Base-by-base conservation (phyloP, 2,888 invertebrate genomes). In the Drosophila trichaetosa region DNA sequence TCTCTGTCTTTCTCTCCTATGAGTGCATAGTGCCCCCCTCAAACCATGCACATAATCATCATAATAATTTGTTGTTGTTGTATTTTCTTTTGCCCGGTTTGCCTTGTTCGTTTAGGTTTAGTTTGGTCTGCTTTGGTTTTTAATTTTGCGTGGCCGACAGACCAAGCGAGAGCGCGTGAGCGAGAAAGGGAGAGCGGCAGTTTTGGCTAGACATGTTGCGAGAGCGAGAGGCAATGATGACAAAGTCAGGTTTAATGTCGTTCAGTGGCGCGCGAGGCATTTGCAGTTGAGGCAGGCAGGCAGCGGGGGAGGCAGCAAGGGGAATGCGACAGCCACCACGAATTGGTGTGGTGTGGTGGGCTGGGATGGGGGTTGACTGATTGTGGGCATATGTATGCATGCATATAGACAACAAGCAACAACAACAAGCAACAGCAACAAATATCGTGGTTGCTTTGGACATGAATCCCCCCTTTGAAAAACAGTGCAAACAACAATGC, bases 201-300 rank as follows among this genome's bases (percentile, higher is more conserved):
- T 27, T 24, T 2, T 8, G 16, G 34, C 59, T 40, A 21, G 29
- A 16, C 5, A 40, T 29, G 13, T 16, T 18, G 70, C 33, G 53
- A 33, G 61, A 60, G 67, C 51, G 66, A 71, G 70, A 61, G 27
- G 42, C 49, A 62, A 69, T 16, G 49, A 53, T 65, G 71, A 65
- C 85, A 89, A 87, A 87, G 89, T 89, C 87, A 89, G 90, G 87
- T 88, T 88, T 88, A 89, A 90, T 88, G 89, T 90, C 87, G 84
- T 84, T 89, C 85, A 82, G 78, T 83, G 87, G 87, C 80, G 85
- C 84, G 85, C 84, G 83, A 75, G 66, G 70, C 82, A 64, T 79
- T 84, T 79, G 79, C 73, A 79, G 87, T 89, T 84, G 89, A 89
- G 84, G 84, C 85, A 87, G 84, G 84, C 85, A 82, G 85, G 21